These are phyloP conservation scores for Lepidochitona cinerea DNA, from an alignment of 2,888 invertebrate genomes.

Conservation along the genomic window DNA sequence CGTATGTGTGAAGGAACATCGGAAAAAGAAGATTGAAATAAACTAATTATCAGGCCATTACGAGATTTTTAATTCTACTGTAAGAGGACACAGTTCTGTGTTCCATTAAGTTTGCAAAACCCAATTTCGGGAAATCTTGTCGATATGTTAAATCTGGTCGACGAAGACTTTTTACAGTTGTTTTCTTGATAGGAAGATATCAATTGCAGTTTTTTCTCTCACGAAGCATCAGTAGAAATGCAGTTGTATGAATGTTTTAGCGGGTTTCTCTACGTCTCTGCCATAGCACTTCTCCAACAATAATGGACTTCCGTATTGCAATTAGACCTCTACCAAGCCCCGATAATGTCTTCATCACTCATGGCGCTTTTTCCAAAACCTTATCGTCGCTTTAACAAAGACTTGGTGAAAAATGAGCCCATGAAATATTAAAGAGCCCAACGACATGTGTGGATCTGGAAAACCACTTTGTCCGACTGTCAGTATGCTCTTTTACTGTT, in stretches of 20 bases:
- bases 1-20: no score
- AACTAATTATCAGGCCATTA: no score
- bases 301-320: neutral
- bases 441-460: neutral
- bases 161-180: neutral
- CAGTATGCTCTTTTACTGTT: no score
- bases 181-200: neutral
- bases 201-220: no score
- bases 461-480: neutral
- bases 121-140: neutral
- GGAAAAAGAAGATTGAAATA: no score
- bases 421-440: neutral
- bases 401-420: neutral
- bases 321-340: neutral
- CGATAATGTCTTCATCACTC: constrained; percentile 4
- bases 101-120: no score
- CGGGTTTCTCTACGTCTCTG: neutral
- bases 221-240: neutral
- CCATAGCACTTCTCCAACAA: neutral
- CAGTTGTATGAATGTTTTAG: neutral
- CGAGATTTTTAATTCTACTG: no score
- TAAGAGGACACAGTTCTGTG: no score
- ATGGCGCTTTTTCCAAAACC: neutral
- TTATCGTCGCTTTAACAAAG: neutral
- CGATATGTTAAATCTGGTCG: neutral